Base-by-base conservation (phyloP, 1,140 invertebrate genomes). In the Drosophila sproati region DNA sequence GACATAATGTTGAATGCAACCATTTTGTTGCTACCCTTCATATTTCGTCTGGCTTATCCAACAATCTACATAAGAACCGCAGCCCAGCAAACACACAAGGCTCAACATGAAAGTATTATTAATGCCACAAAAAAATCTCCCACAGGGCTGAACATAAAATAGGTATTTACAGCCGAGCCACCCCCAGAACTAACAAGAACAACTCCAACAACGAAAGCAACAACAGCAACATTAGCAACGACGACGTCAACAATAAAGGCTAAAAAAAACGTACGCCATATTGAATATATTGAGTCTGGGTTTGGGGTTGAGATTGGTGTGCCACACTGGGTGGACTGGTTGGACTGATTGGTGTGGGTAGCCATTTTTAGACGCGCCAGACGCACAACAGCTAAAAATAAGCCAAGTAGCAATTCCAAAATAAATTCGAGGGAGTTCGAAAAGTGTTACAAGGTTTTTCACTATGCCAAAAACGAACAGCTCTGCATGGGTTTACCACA, bases 381-480 rank as follows among this genome's bases (percentile, higher is more conserved):
- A 63, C 50, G 50, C 12, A 6, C 43, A 35, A 8, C 52, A 59
- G 52, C 82, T 78, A 85, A 85, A 85, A 85, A 86, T 85, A 85
- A 71, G 61, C 69, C 60, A 32, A 57, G 59, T 57, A 63, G 63
- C 29, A 73, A 57, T 73, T 48, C 77, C 59, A 70, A 85, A 85
- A 83, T 80, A 85, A 34, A 34, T 70, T 62, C 56, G n/a, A 57
- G 57, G 55, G 56, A 52, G 64, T 47, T 72, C 47, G 45, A 68
- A 86, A 86, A 83, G 77, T 83, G 74, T 71, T 78, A 85, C 81
- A 85, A 75, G 81, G 81, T 56, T 85, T 85, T 85, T 75, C 81
- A 85, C 81, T 85, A 80, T 80, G 50, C 55, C 69, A 61, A 73
- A 61, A 68, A 56, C n/a, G n/a, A 31, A 28, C 7, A 32, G 10